Conservation (phyloP, 2,113 vertebrate species). For the Pagrus major region DNA sequence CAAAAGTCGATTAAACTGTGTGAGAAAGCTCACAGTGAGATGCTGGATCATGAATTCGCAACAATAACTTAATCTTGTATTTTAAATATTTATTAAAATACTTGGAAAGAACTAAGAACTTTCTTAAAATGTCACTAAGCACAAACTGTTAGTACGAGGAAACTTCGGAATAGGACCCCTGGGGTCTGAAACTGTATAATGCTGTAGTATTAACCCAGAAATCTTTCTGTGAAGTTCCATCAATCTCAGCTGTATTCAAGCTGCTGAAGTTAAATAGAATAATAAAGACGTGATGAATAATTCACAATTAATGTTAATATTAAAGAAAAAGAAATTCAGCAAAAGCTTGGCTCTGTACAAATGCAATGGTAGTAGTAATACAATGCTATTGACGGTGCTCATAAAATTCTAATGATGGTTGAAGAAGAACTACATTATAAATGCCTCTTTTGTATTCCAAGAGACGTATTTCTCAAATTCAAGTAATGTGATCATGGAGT, state of each 20-base stretch:
- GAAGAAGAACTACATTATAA: conserved; percentile 45
- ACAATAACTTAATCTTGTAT: neutral
- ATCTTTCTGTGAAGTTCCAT: conserved; percentile 13
- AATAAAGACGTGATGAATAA: conserved; percentile 61
- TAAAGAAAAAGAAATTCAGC: conserved; percentile 37
- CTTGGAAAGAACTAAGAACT: neutral
- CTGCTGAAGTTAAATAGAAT: conserved; percentile 53
- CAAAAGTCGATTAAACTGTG: neutral
- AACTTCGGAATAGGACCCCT: neutral
- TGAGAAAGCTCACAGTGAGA: neutral
- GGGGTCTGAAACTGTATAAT: conserved; percentile 3
- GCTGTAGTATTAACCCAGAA: conserved; percentile 10
- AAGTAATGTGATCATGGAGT: conserved; percentile 11
- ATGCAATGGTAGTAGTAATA: conserved; percentile 16
- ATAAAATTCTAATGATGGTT: conserved; percentile 53
- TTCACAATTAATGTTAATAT: conserved; percentile 62
- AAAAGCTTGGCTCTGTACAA: conserved; percentile 10
- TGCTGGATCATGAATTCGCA: neutral
- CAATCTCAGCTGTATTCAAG: conserved; percentile 41
- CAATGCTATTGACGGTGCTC: conserved; percentile 52
- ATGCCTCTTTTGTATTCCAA: conserved; percentile 30
- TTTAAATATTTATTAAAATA: neutral
- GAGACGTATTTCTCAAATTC: conserved; percentile 21
- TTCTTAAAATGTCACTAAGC: conserved; percentile 1
- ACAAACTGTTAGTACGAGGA: conserved; percentile 10